Percentiles rank a stretch among this genome's conserved stretches.
Conservation (phyloP, 2,797 vertebrate species). For the Phataginus tricuspis region DNA sequence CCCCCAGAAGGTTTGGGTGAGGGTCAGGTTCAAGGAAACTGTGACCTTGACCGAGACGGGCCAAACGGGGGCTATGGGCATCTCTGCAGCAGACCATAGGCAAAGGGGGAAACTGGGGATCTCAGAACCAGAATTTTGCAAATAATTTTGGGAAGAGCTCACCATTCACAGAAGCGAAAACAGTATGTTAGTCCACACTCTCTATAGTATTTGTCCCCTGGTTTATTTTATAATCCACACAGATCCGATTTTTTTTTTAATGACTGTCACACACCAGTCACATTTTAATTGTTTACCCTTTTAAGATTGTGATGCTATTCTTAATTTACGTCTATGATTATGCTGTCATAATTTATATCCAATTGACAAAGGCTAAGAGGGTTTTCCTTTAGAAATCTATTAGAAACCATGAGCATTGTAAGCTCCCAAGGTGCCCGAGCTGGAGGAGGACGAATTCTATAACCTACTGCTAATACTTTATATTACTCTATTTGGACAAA, state of each 20-base stretch:
- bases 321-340: neutral
- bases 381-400: neutral
- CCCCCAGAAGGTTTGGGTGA: neutral
- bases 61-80: rapidly evolving
- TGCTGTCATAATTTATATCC: neutral
- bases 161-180: neutral
- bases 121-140: neutral
- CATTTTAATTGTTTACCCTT: neutral
- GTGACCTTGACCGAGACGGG: neutral
- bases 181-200: neutral
- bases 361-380: neutral
- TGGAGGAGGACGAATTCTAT: neutral
- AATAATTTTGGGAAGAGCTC: neutral
- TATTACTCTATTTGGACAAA: slow-evolving; percentile 52
- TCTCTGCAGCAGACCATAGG: neutral
- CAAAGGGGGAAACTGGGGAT: neutral
- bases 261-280: neutral
- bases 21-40: neutral
- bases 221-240: neutral
- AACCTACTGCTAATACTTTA: slow-evolving; percentile 55
- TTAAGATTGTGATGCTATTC: neutral
- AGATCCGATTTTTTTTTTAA: neutral
- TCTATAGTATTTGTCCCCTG: neutral
- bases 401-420: neutral
- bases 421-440: neutral